Evolutionary conservation across 2,888 invertebrate species (phyloP).

Genomic region (Argynnis bischoffii): DNA sequence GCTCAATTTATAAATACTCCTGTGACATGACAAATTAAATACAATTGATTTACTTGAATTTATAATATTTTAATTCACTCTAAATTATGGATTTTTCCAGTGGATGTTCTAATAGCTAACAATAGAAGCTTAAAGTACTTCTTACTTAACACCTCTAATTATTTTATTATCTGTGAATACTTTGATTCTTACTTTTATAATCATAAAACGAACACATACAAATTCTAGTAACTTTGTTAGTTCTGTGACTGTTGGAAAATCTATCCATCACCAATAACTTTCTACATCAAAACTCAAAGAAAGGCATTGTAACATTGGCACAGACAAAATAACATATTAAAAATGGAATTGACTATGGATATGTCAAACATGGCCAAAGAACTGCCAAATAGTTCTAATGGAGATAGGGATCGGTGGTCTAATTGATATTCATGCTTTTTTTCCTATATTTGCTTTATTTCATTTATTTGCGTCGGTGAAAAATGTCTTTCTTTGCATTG

Average conservation of each 20-base stretch:
- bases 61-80: neutral
- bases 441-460: neutral
- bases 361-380: conserved; percentile 16
- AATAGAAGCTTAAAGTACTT: neutral
- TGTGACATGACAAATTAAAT: conserved; percentile 10
- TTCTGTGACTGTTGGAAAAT: too few relatives aligned
- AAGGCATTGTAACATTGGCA: too few relatives aligned
- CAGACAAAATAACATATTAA: too few relatives aligned
- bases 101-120: neutral
- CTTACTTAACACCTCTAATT: neutral
- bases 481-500: too few relatives aligned
- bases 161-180: too few relatives aligned
- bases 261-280: too few relatives aligned
- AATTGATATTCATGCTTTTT: neutral
- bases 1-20: conserved; percentile 12
- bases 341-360: neutral
- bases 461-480: too few relatives aligned
- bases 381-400: conserved; percentile 2
- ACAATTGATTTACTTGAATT: neutral
- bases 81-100: neutral
- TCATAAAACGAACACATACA: too few relatives aligned
- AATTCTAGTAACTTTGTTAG: too few relatives aligned
- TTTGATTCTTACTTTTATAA: too few relatives aligned
- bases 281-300: too few relatives aligned
- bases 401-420: neutral